Evolutionary conservation across 2,113 vertebrate species (phyloP).

Genomic region (Channa maculata): DNA sequence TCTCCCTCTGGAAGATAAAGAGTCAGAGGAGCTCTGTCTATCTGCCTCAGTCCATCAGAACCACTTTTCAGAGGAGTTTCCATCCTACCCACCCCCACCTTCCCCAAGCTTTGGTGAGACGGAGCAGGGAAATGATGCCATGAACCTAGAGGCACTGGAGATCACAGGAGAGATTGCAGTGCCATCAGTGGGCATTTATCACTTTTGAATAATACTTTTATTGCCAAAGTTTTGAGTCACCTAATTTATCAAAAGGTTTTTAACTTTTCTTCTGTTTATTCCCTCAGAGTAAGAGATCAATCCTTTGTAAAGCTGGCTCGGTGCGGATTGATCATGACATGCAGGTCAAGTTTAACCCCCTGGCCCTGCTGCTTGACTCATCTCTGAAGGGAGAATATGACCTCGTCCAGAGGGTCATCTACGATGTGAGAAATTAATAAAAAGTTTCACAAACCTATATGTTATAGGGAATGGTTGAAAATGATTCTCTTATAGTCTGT

Average conservation of each 20-base stretch:
- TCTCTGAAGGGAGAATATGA: slow-evolving; percentile 97
- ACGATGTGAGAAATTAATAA: slow-evolving; percentile 94
- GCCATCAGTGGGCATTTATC: slow-evolving; percentile 83
- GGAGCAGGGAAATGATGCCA: slow-evolving; percentile 77
- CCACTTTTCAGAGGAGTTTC: slow-evolving; percentile 89
- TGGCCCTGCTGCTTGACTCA: slow-evolving; percentile 92
- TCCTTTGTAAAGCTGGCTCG: slow-evolving; percentile 88
- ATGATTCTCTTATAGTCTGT: too few relatives aligned
- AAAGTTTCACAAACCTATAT: too few relatives aligned
- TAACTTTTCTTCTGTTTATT: neutral
- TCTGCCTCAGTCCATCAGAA: slow-evolving; percentile 73
- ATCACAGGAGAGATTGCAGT: slow-evolving; percentile 88
- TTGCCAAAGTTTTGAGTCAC: too few relatives aligned
- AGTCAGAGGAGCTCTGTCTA: slow-evolving; percentile 64
- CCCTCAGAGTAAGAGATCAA: slow-evolving; percentile 90
- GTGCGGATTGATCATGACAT: slow-evolving; percentile 86
- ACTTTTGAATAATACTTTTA: too few relatives aligned
- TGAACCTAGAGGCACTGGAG: slow-evolving; percentile 87
- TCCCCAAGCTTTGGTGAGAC: slow-evolving; percentile 86
- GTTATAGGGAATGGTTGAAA: too few relatives aligned
- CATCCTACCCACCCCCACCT: slow-evolving; percentile 91
- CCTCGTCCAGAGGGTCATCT: slow-evolving; percentile 96
- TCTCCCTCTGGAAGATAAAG: slow-evolving; percentile 66
- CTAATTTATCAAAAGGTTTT: too few relatives aligned
- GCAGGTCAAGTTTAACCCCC: slow-evolving; percentile 94